phyloP scores from a whole-genome alignment of 2,797 vertebrate species.

The Huso huso region DNA sequence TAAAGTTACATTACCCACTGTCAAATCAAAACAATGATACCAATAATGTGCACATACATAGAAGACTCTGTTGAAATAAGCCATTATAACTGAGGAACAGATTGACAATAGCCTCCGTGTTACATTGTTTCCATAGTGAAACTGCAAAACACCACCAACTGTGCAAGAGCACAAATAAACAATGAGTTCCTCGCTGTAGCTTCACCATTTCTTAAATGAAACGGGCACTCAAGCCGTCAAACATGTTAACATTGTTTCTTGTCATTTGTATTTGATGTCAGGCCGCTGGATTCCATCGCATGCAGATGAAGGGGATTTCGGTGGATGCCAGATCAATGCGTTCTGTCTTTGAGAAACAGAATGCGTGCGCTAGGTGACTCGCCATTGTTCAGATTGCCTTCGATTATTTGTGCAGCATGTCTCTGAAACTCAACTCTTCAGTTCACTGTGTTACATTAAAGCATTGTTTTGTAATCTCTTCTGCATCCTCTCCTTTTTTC shows the following conservation, averaged over 20 bases:
- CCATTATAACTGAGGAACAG: not conserved
- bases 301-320: slow-evolving; percentile 5
- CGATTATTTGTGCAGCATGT: slow-evolving; percentile 4
- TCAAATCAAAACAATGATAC: too few species aligned
- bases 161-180: slow-evolving; percentile 40
- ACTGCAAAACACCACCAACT: slow-evolving; percentile 24
- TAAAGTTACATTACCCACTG: too few species aligned
- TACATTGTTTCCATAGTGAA: slow-evolving; percentile 26
- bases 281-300: slow-evolving; percentile 10
- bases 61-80: too few species aligned
- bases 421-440: slow-evolving; percentile 14
- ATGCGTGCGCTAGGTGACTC: not conserved
- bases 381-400: not conserved
- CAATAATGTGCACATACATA: too few species aligned
- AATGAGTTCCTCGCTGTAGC: slow-evolving; percentile 47
- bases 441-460: not conserved
- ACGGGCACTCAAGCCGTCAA: slow-evolving; percentile 48
- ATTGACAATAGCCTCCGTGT: slow-evolving; percentile 24
- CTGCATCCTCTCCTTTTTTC: not conserved
- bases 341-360: slow-evolving; percentile 4
- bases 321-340: slow-evolving; percentile 13
- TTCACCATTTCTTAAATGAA: slow-evolving; percentile 44
- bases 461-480: not conserved
- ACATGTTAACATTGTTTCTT: slow-evolving; percentile 54
- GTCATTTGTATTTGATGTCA: slow-evolving; percentile 54